These are phyloP conservation scores for Hypercompe scribonia DNA, from an alignment of 2,888 invertebrate genomes.

Conservation along the genomic window DNA sequence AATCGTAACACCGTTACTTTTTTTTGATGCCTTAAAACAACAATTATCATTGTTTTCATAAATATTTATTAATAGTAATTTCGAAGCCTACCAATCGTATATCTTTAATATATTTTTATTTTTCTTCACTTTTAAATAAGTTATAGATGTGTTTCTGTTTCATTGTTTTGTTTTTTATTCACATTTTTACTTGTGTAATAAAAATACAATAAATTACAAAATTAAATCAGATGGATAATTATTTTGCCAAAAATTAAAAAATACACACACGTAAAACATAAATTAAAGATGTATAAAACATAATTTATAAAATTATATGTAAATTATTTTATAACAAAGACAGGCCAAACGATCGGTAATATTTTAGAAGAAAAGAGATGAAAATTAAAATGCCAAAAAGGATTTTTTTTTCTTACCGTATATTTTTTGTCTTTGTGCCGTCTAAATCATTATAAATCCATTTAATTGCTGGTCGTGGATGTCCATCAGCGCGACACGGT, in stretches of 20 bases:
- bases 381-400: neutral
- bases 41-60: neutral
- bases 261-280: no score
- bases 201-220: no score
- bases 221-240: no score
- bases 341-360: neutral
- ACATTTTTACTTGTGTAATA: neutral
- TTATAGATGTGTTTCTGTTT: neutral
- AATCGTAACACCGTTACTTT: constrained; percentile 34
- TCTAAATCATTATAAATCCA: constrained; percentile 55
- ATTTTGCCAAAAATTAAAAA: no score
- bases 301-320: no score
- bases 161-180: neutral
- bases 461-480: constrained; percentile 57
- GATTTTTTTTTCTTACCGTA: constrained; percentile 44
- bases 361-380: neutral
- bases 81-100: neutral
- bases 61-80: neutral
- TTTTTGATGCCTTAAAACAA: constrained; percentile 36
- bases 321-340: neutral
- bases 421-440: constrained; percentile 18
- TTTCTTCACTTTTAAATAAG: neutral
- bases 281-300: no score
- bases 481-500: constrained; percentile 59
- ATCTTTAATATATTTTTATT: neutral